A percentile compares a stretch with the other conserved stretches of the same genome.
Conservation (phyloP, 2,888 invertebrate genomes). For the Adela reaumurella region DNA sequence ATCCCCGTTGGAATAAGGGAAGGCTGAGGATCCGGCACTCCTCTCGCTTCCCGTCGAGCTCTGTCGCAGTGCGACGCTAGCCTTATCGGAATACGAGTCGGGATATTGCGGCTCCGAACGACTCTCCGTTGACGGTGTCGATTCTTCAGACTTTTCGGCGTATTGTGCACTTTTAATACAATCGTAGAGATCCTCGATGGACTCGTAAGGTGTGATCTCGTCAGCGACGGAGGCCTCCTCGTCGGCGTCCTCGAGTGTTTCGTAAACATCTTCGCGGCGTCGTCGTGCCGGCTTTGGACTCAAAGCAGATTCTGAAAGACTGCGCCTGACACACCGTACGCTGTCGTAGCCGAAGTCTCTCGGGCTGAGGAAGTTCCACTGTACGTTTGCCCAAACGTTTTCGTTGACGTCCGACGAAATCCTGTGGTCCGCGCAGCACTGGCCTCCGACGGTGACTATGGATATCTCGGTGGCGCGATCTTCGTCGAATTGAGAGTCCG, state of each 20-base stretch:
- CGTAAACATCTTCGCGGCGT: conserved; percentile 39
- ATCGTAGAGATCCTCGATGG: conserved; percentile 48
- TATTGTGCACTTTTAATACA: conserved; percentile 48
- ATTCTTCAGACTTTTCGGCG: conserved; percentile 35
- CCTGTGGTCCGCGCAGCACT: conserved; percentile 45
- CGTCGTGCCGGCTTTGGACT: conserved; percentile 34
- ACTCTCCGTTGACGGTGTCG: conserved; percentile 40
- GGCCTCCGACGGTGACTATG: conserved; percentile 29
- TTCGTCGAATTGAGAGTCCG: conserved; percentile 11
- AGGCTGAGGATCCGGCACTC: conserved; percentile 46
- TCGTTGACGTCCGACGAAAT: conserved; percentile 44
- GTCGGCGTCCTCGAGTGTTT: conserved; percentile 26
- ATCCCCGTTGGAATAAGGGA: conserved; percentile 50
- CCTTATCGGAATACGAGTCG: conserved; percentile 36
- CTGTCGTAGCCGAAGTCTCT: conserved; percentile 46
- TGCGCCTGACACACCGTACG: conserved; percentile 39
- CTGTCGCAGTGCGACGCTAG: conserved; percentile 32
- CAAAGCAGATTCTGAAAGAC: conserved; percentile 44
- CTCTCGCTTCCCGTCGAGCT: conserved; percentile 47
- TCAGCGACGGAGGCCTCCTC: conserved; percentile 41
- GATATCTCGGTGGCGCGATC: conserved; percentile 42
- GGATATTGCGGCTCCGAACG: conserved; percentile 44
- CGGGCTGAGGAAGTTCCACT: conserved; percentile 47
- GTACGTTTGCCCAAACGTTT: conserved; percentile 48
- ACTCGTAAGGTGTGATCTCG: conserved; percentile 49